Evolutionary conservation across 2,797 vertebrate species (phyloP), one percentile per base, ranked within the genome.

Genomic region (Dicrostonyx torquatus): DNA sequence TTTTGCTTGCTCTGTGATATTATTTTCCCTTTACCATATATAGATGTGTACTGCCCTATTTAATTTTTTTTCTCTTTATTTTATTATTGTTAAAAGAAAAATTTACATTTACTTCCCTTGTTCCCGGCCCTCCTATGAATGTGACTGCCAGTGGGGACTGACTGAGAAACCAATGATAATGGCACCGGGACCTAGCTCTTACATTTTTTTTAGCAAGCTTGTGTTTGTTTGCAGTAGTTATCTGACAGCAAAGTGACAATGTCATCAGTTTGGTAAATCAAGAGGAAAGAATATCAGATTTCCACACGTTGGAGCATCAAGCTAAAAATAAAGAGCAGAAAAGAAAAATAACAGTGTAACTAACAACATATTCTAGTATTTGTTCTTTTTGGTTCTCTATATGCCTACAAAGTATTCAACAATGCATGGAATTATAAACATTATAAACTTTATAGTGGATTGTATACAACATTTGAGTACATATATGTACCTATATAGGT

Each of bases 261-360:
- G 77, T 97, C 70, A 94, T 97, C 75, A 92, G 50, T 96, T 91
- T 95, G 43, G 37, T 72, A 92, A 87, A 91, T 92, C 92, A 84
- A 22, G 68, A 93, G 70, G 53, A 66, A 95, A 92, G 73, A 68
- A 53, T 37, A 88, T 83, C 37, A 92, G 53, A 80, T 89, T 82
- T 91, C 29, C 55, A 89, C 37, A 89, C 26, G 11, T 17, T 79
- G 37, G 24, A 85, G 43, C 62, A 29, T 95, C 62, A 78, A 15
- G 75, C 9, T 22, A 72, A 22, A 40, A 22, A 37, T 12, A 29
- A 64, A 64, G 24, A 22, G n/a, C 26, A 14, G n/a, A 68, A n/a
- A 68, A 70, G 18, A 72, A 40, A 72, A 40, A 40, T 11, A 40
- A 10, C n/a, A 22, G n/a, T 40, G 37, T 72, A 22, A 70, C 17